phyloP scores from a whole-genome alignment of 2,797 vertebrate species.

The Etheostoma nigrum region DNA sequence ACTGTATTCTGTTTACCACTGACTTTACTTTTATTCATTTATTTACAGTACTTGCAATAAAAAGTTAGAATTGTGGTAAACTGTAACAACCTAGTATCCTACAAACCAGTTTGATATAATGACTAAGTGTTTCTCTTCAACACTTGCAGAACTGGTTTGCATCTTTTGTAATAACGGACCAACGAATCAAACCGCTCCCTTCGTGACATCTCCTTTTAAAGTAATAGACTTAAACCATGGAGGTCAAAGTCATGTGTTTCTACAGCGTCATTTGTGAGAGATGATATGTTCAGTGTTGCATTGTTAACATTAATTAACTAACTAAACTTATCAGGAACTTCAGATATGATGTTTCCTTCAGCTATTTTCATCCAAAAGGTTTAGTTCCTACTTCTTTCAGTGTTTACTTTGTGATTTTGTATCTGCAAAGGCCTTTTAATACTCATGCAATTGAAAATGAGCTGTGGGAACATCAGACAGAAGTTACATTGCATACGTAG shows the following conservation, averaged over 20 bases:
- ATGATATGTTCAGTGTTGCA: neutral
- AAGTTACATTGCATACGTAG: neutral
- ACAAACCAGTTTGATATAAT: neutral
- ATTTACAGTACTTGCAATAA: neutral
- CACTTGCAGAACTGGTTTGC: neutral
- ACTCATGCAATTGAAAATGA: neutral
- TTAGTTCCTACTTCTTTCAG: neutral
- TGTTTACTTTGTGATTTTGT: slow-evolving; percentile 3
- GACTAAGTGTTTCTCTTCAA: neutral
- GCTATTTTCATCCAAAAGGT: neutral
- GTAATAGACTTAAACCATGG: neutral
- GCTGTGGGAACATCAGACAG: neutral
- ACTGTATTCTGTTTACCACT: neutral
- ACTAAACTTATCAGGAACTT: neutral
- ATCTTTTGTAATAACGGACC: neutral
- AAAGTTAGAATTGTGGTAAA: neutral
- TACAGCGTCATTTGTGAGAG: neutral
- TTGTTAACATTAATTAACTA: neutral
- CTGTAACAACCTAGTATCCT: neutral
- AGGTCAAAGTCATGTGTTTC: neutral
- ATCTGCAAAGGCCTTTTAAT: slow-evolving; percentile 8
- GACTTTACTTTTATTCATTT: neutral
- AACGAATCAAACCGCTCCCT: neutral
- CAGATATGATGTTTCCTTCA: slow-evolving; percentile 1
- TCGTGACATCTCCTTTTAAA: neutral